phyloP scores from a whole-genome alignment of 2,113 vertebrate genomes.

The Gopherus flavomarginatus region DNA sequence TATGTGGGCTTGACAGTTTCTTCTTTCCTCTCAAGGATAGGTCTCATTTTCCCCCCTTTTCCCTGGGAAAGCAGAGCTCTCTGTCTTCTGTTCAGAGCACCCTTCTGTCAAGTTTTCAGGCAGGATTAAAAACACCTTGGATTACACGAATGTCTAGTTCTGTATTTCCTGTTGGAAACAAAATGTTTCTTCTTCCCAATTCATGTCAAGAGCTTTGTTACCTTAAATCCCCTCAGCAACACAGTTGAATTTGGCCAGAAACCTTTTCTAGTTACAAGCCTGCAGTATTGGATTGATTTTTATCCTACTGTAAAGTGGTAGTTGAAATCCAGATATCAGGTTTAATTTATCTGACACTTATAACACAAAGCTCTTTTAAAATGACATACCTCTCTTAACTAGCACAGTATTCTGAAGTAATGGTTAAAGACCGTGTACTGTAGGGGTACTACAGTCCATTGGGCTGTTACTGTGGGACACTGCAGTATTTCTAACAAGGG shows the following conservation, averaged over 20 bases:
- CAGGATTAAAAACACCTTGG: conserved; percentile 28
- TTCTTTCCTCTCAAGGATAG: conserved; percentile 5
- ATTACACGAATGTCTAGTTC: background rate
- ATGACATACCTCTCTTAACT: background rate
- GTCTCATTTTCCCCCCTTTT: background rate
- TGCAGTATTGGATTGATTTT: conserved; percentile 29
- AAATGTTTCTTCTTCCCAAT: conserved; percentile 14
- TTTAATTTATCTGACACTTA: conserved; percentile 52
- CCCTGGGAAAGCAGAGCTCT: background rate
- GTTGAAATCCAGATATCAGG: conserved; percentile 22
- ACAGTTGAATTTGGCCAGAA: conserved; percentile 1
- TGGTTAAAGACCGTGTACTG: background rate
- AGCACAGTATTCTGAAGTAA: background rate
- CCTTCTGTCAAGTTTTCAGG: conserved; percentile 45
- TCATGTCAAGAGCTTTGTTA: conserved; percentile 8
- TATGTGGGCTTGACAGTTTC: conserved; percentile 4
- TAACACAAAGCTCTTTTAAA: conserved; percentile 4
- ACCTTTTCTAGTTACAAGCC: background rate
- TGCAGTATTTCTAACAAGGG: background rate
- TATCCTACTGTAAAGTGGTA: conserved; percentile 27
- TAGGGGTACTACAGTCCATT: background rate
- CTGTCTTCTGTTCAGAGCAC: background rate
- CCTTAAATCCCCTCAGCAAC: background rate
- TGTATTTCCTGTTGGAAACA: conserved; percentile 28
- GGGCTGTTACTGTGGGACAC: background rate